Base-by-base conservation (phyloP, 30 jellyfish, hydroid and myxozoan species). In the Rhopilema esculentum region DNA sequence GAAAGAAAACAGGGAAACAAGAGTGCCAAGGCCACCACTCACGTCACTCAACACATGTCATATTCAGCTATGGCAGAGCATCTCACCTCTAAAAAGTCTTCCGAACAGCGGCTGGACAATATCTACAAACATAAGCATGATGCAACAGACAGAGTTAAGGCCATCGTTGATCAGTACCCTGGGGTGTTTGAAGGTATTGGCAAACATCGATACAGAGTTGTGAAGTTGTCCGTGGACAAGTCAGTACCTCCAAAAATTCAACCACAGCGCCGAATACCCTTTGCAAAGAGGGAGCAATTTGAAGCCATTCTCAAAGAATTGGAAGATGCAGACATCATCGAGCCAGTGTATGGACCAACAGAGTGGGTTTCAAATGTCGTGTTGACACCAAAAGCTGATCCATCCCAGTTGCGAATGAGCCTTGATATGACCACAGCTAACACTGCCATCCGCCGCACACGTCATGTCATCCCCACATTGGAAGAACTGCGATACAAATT, bases 381-480 rank as follows among this genome's bases (percentile, higher is more conserved):
- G 61, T 16, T 87, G 61, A 57, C 92, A 4, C 92, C 92, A 27
- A 87, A 87, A 75, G 50, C 92, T 4, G 92, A 75, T 1, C 71
- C 51, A 66, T 16, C 21, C 21, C 1, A 82, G 63, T 52, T 87
- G 48, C 25, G 95, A 51, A 75, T 87, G 91, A 76, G 79, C 62
- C 0, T 87, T 57, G 95, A 87, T 33, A 87, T 77, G 95, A 87
- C 92, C 50, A 75, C 88, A 87, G 95, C 86, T 0, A 87, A 87
- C 65, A 23, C 81, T 40, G 95, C 95, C 26, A 87, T 87, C 77
- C 40, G 30, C 0, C 78, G 86, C 28, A 61, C 92, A 63, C 30
- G 90, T 6, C 91, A 84, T 69, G 86, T 83, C 73, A 83, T 83
- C 15, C 86, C 92, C 71, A 83, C 87, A 27, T 23, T 75, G 65